Percentiles rank a stretch among this genome's conserved stretches.
These are phyloP conservation scores for Zhuqinia jingwanae DNA, from an alignment of 2,888 invertebrate species.

Conservation along the genomic window DNA sequence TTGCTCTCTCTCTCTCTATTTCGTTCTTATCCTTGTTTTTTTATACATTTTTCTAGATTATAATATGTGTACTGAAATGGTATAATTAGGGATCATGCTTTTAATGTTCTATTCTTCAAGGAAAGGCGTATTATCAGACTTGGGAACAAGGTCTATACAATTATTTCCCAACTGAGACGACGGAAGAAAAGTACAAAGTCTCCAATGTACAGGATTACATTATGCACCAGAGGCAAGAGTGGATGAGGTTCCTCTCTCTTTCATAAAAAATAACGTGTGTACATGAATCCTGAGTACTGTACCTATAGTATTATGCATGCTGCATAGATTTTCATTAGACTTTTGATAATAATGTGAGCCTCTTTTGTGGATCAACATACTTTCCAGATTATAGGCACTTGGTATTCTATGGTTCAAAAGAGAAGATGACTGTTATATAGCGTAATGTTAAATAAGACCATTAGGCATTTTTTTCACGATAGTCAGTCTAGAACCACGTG, in stretches of 20 bases:
- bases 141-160: conserved; percentile 34
- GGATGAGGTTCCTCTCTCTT: conserved; percentile 3
- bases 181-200: conserved; percentile 33
- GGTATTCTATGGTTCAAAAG: neutral
- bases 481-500: too few species aligned
- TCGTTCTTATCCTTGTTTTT: neutral
- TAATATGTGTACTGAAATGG: too few species aligned
- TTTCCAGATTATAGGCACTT: conserved; percentile 13
- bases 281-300: too few species aligned
- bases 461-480: neutral
- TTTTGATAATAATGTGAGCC: conserved; percentile 17
- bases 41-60: too few species aligned
- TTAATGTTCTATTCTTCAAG: too few species aligned
- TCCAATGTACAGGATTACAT: conserved; percentile 12
- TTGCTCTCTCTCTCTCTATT: conserved; percentile 6
- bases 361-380: conserved; percentile 1
- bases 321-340: conserved; percentile 44
- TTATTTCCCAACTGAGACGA: conserved; percentile 3
- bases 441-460: neutral
- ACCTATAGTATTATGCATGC: conserved; percentile 24
- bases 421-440: neutral
- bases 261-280: neutral
- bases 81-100: too few species aligned
- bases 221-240: neutral
- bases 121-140: too few species aligned